Base-by-base conservation (phyloP, 2,113 vertebrate species). In the Dascyllus trimaculatus region DNA sequence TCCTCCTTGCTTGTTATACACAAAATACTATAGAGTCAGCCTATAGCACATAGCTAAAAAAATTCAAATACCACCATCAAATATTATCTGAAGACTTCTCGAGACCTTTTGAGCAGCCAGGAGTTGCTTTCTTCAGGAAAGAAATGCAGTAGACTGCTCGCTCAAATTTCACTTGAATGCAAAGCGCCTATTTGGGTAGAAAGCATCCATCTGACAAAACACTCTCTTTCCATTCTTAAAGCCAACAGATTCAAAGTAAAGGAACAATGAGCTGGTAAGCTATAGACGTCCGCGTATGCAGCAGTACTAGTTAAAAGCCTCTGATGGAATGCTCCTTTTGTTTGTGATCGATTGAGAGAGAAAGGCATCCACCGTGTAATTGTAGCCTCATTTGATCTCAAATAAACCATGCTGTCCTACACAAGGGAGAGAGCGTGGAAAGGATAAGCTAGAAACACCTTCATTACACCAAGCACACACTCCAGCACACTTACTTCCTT, bases 371-470 rank as follows among this genome's bases (percentile, higher is more conserved):
- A 81, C 71, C 21, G 69, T 88, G 84, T 91, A 91, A 93, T 91
- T 91, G 91, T 79, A 77, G 85, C 81, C 72, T 85, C 82, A 88
- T 89, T 90, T 89, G 82, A 93, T 90, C 75, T 86, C 85, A 84
- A 88, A 88, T 86, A 90, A 90, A 90, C 80, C 85, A 62, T 75
- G 63, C 67, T 78, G 80, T 83, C 72, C 76, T 66, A 85, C 65
- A 79, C 71, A 56, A 61, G 59, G 64, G 67, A 87, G 51, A 19
- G 24, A 78, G 54, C 65, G 60, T 32, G 64, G 59, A 66, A 82
- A 61, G 73, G 78, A 85, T 68, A 59, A 66, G 74, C 76, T 77
- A 65, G 52, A 78, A 81, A 82, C 75, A 85, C 88, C 84, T 82
- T 90, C 67, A 89, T 86, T 80, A 83, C 66, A 85, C 38, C 53